phyloP scores from a whole-genome alignment of 2,113 vertebrate genomes.

The Odontesthes bonariensis region DNA sequence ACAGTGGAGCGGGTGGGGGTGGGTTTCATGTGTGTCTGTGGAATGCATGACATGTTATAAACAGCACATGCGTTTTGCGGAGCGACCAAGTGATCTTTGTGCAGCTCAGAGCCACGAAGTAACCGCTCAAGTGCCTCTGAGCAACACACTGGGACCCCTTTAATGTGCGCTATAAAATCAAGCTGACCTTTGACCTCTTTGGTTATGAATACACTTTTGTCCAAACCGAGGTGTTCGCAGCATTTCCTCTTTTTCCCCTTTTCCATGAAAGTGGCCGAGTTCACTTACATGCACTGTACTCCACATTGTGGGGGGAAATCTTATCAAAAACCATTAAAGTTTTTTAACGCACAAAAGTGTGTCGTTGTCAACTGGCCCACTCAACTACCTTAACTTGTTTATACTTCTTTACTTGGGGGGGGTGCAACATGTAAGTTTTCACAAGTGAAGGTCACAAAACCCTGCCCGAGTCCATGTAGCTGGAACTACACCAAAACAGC shows the following conservation, averaged over 20 bases:
- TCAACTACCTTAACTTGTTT: slow-evolving; percentile 18
- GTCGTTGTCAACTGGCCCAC: slow-evolving; percentile 41
- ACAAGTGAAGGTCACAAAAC: slow-evolving; percentile 17
- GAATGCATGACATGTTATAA: slow-evolving; percentile 39
- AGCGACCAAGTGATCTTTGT: slow-evolving; percentile 2
- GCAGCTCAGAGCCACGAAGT: background rate
- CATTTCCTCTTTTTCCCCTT: background rate
- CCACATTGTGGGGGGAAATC: background rate
- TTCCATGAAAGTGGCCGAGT: background rate
- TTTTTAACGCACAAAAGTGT: slow-evolving; percentile 16
- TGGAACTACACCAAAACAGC: slow-evolving; percentile 12
- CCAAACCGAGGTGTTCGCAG: background rate
- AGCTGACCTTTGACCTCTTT: slow-evolving; percentile 17
- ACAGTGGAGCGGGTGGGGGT: slow-evolving; percentile 15
- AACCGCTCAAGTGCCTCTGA: slow-evolving; percentile 20
- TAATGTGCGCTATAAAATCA: slow-evolving; percentile 2
- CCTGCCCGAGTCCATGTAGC: background rate
- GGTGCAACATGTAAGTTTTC: background rate
- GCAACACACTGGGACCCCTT: slow-evolving; percentile 18
- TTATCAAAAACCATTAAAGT: background rate
- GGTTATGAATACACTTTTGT: background rate
- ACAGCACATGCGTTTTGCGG: slow-evolving; percentile 19
- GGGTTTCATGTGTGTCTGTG: slow-evolving; percentile 14
- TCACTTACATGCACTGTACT: background rate
- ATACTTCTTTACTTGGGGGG: background rate